These are phyloP conservation scores for Hydrolagus colliei DNA, from an alignment of 2,797 vertebrate genomes.

Conservation along the genomic window DNA sequence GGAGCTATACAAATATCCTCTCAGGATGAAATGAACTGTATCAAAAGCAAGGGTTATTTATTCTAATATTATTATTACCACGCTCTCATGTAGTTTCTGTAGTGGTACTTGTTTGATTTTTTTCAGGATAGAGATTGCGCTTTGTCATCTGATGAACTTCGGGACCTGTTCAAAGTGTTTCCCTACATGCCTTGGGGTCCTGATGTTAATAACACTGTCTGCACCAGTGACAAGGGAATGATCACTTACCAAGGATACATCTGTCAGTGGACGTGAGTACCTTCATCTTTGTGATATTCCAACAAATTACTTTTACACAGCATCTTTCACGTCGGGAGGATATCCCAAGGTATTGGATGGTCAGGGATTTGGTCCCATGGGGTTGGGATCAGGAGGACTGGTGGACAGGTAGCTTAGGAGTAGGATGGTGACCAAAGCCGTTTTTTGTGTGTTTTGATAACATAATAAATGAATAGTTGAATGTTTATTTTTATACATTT, in stretches of 20 bases:
- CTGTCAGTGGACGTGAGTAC: conserved; percentile 95
- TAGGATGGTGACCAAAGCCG: too few species aligned
- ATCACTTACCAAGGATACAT: conserved; percentile 97
- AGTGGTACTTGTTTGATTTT: conserved; percentile 32
- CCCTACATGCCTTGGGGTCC: conserved; percentile 97
- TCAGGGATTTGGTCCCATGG: too few species aligned
- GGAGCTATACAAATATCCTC: too few species aligned
- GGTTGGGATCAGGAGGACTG: too few species aligned
- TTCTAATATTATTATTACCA: background rate
- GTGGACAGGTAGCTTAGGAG: too few species aligned
- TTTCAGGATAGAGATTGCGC: conserved; percentile 88
- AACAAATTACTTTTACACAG: background rate
- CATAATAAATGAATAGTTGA: too few species aligned
- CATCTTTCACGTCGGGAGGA: too few species aligned
- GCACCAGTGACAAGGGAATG: conserved; percentile 89
- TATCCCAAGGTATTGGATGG: too few species aligned
- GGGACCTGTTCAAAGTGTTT: conserved; percentile 93
- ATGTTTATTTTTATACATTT: too few species aligned
- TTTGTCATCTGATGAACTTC: conserved; percentile 88
- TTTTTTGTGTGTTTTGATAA: too few species aligned
- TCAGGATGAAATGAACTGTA: background rate
- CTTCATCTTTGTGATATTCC: background rate
- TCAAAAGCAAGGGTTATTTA: background rate
- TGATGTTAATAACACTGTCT: conserved; percentile 92
- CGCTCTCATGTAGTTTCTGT: conserved; percentile 22